Percentiles rank a stretch among this genome's conserved stretches.
Conservation (phyloP, 2,113 vertebrate species). For the Seriola rivoliana region DNA sequence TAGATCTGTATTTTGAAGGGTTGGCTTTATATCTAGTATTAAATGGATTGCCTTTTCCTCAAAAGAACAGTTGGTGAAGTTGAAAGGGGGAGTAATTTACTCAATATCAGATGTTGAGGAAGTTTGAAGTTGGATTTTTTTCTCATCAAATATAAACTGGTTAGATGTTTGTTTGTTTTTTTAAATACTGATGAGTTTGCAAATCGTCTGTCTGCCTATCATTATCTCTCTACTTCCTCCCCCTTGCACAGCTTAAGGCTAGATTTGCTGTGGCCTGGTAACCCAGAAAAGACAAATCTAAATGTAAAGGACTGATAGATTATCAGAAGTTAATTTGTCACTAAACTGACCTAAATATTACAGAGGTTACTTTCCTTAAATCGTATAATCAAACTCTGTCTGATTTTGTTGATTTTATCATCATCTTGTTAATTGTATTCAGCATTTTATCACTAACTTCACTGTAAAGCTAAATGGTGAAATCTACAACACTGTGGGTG, state of each 20-base stretch:
- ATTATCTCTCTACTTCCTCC: constrained; percentile 3
- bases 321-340: not conserved
- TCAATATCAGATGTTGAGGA: constrained; percentile 18
- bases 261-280: constrained; percentile 31
- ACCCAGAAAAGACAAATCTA: constrained; percentile 39
- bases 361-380: not conserved
- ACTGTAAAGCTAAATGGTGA: not conserved
- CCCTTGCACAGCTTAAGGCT: constrained; percentile 31
- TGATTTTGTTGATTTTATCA: not conserved
- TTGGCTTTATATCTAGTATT: constrained; percentile 33
- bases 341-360: not conserved
- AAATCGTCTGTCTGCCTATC: constrained; percentile 3
- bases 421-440: not conserved
- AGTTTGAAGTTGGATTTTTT: not conserved
- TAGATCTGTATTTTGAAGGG: not conserved
- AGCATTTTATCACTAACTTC: not conserved
- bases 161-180: not conserved
- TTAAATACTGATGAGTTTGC: not conserved
- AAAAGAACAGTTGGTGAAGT: constrained; percentile 20
- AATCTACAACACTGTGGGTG: not conserved
- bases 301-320: constrained; percentile 30
- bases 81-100: constrained; percentile 36
- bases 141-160: not conserved
- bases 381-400: not conserved
- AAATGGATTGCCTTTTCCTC: constrained; percentile 24